phyloP scores from a whole-genome alignment of 2,888 invertebrate species.

The Mylabris sibirica region DNA sequence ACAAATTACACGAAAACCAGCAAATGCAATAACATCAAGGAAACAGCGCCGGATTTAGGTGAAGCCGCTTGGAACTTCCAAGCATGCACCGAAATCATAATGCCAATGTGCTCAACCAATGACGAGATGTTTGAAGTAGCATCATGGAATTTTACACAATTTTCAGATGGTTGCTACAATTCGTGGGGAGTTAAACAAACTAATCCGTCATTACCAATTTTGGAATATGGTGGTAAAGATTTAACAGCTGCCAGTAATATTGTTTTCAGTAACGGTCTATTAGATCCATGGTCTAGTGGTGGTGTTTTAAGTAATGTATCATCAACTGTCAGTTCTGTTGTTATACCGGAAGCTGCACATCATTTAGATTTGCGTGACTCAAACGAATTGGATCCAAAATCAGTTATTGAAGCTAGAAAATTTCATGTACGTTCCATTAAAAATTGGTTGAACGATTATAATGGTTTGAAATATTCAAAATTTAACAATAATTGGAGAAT shows the following conservation, averaged over 20 bases:
- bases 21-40: constrained; percentile 71
- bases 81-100: constrained; percentile 96
- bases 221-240: constrained; percentile 83
- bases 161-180: constrained; percentile 72
- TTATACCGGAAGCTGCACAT: constrained; percentile 85
- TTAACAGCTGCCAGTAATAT: constrained; percentile 74
- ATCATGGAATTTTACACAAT: constrained; percentile 76
- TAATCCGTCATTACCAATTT: constrained; percentile 67
- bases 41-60: constrained; percentile 69
- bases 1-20: constrained; percentile 81
- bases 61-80: constrained; percentile 82
- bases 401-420: constrained; percentile 69
- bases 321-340: constrained; percentile 70
- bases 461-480: constrained; percentile 22
- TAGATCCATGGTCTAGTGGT: constrained; percentile 90
- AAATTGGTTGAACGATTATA: constrained; percentile 63
- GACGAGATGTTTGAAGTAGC: constrained; percentile 84
- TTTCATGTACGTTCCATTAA: constrained; percentile 69
- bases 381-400: constrained; percentile 70
- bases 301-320: constrained; percentile 78
- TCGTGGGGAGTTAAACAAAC: constrained; percentile 75
- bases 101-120: constrained; percentile 83
- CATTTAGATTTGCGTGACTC: constrained; percentile 81
- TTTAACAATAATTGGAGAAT: not conserved
- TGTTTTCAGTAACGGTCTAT: constrained; percentile 82